phyloP scores from a whole-genome alignment of 2,113 vertebrate species.

The Aegotheles bennettii region DNA sequence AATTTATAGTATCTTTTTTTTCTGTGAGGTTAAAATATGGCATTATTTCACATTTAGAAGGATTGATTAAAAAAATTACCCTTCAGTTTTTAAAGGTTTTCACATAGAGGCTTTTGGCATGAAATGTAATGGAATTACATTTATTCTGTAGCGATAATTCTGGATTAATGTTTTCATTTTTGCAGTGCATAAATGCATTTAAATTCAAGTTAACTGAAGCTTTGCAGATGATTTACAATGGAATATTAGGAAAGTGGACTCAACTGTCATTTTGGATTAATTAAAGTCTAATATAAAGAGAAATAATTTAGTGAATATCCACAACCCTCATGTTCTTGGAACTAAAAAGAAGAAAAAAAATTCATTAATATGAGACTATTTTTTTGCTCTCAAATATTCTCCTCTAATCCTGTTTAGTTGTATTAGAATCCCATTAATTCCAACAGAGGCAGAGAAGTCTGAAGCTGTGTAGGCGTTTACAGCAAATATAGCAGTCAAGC shows the following conservation, averaged over 20 bases:
- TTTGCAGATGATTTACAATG: slow-evolving; percentile 60
- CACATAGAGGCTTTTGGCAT: neutral
- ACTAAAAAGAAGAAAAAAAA: slow-evolving; percentile 22
- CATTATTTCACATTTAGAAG: slow-evolving; percentile 20
- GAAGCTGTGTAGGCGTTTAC: slow-evolving; percentile 41
- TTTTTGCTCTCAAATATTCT: slow-evolving; percentile 46
- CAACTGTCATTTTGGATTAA: slow-evolving; percentile 68
- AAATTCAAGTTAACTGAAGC: slow-evolving; percentile 51
- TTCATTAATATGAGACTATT: neutral
- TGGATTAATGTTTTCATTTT: slow-evolving; percentile 69
- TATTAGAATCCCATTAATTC: slow-evolving; percentile 65
- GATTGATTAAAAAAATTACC: slow-evolving; percentile 64
- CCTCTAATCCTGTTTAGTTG: slow-evolving; percentile 51
- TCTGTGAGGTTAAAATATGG: slow-evolving; percentile 9
- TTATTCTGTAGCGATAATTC: slow-evolving; percentile 58
- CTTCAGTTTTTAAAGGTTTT: slow-evolving; percentile 34
- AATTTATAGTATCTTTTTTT: neutral
- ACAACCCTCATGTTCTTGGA: slow-evolving; percentile 47
- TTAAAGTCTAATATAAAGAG: slow-evolving; percentile 56
- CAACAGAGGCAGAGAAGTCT: slow-evolving; percentile 39
- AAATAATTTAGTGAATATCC: slow-evolving; percentile 63
- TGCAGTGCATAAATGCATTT: neutral
- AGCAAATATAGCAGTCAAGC: slow-evolving; percentile 60
- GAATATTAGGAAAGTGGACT: slow-evolving; percentile 58
- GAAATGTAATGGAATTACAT: slow-evolving; percentile 63